Evolutionary conservation across 2,888 invertebrate genomes (phyloP), one percentile per base, ranked within the genome.

Genomic region (Synanthedon tipuliformis): DNA sequence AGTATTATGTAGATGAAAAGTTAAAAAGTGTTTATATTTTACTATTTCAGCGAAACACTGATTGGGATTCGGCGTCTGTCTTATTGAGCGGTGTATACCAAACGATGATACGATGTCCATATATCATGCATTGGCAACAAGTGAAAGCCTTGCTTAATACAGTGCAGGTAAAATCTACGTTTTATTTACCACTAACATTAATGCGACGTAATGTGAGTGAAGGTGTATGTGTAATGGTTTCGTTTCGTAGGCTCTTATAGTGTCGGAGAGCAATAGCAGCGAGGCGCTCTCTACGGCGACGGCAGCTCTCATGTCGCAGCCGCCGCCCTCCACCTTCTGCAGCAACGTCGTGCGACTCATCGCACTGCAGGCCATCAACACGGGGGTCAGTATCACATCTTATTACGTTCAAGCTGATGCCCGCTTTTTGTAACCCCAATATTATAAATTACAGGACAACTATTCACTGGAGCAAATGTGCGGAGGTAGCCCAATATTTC

Each of bases 21-120:
- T 27, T 7, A 27, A 27, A 27, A 27, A 3, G 7, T 27, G 27
- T 8, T 27, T 8, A 34, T 34, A 10, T 34, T 48, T 48, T 51
- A 12, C 51, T 51, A 60, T 78, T 81, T 49, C 78, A 95, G 94
- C 90, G 97, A 65, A 96, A 97, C 61, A 95, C 96, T 0, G 98
- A 99, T 71, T 99, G 99, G 99, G 95, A 96, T 70, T 97, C 99
- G 0, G 97, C 99, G 0, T 95, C 97, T 50, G 95, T 95, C 16
- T 88, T 99, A 51, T 85, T 99, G 1, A 96, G 95, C 87, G 99
- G 98, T 51, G 93, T 98, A 15, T 98, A 98, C 73, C 95, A 97
- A 73, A 98, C 99, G 0, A 91, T 99, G 76, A 90, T 94, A 55
- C 92, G 94, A 58, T 98, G 96, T 79, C 96, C 97, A 0, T 99